Percentiles rank a stretch among this genome's conserved stretches.
Conservation (phyloP, 2,797 vertebrate species). For the Manis pentadactyla region DNA sequence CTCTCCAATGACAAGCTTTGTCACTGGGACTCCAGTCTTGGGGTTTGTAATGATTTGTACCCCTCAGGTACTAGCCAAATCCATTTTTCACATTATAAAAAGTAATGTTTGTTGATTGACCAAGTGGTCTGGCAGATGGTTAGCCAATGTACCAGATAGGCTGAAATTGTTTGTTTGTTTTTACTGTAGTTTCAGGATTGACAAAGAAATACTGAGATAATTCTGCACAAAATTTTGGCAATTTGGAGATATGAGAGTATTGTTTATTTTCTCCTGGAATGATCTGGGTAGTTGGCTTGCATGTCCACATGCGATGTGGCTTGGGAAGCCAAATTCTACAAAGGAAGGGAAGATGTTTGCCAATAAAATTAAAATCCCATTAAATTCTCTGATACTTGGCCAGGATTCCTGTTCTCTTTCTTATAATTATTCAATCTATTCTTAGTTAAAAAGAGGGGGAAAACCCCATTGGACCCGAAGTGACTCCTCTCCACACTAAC, state of each 20-base stretch:
- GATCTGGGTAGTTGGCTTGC: not conserved
- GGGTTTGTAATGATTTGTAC: fast-evolving
- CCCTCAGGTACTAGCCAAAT: not conserved
- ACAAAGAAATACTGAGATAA: not conserved
- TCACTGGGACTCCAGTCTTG: not conserved
- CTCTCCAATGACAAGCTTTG: not conserved
- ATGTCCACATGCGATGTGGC: not conserved
- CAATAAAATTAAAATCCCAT: slow-evolving; percentile 31
- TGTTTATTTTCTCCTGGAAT: slow-evolving; percentile 35
- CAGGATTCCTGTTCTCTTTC: not conserved
- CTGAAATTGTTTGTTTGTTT: slow-evolving; percentile 13
- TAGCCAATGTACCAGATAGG: not conserved
- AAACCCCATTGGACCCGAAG: slow-evolving; percentile 61
- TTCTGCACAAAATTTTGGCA: not conserved
- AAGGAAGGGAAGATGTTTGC: not conserved
- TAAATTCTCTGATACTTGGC: slow-evolving; percentile 43
- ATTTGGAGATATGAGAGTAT: not conserved
- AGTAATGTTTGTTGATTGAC: not conserved
- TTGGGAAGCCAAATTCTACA: not conserved
- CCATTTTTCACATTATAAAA: not conserved
- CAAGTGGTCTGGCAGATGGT: not conserved
- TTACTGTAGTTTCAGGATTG: not conserved
- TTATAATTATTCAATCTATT: slow-evolving; percentile 53
- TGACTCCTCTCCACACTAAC: not conserved
- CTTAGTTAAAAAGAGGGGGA: not conserved